These are phyloP conservation scores for Sycophaga agraensis DNA, from an alignment of 1,140 invertebrate genomes.

Conservation along the genomic window DNA sequence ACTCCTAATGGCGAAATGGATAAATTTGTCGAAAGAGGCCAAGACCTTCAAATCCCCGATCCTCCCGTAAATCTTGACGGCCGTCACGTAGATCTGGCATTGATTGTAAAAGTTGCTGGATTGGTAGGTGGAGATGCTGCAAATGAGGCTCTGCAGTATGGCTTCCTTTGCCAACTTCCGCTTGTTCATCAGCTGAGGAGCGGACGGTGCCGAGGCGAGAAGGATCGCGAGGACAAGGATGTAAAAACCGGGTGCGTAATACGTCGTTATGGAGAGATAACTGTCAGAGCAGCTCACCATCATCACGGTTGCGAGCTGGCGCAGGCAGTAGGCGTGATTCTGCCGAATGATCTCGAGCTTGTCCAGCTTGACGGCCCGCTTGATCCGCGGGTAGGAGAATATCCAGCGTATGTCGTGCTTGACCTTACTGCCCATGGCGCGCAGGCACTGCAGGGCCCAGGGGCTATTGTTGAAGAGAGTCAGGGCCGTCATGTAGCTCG, in stretches of 20 bases:
- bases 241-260: too few species aligned
- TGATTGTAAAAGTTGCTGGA: conserved; percentile 29
- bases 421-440: not conserved
- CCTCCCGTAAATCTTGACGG: conserved; percentile 25
- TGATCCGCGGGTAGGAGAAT: not conserved
- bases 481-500: conserved; percentile 30
- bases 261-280: too few species aligned
- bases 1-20: conserved; percentile 17
- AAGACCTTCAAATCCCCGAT: conserved; percentile 1
- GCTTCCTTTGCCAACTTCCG: conserved; percentile 20
- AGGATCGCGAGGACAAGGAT: too few species aligned
- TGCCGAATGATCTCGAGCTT: not conserved
- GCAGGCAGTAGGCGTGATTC: conserved; percentile 4
- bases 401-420: not conserved
- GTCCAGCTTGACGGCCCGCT: not conserved
- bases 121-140: conserved; percentile 22
- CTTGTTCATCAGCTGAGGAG: not conserved
- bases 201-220: too few species aligned
- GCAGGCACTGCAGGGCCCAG: conserved; percentile 4
- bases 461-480: not conserved
- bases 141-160: conserved; percentile 28
- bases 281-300: too few species aligned
- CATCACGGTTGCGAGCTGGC: too few species aligned
- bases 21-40: conserved; percentile 29
- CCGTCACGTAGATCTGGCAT: conserved; percentile 30